Evolutionary conservation across 2,888 invertebrate species (phyloP), one percentile per base, ranked within the genome.

Genomic region (Ormia ochracea): DNA sequence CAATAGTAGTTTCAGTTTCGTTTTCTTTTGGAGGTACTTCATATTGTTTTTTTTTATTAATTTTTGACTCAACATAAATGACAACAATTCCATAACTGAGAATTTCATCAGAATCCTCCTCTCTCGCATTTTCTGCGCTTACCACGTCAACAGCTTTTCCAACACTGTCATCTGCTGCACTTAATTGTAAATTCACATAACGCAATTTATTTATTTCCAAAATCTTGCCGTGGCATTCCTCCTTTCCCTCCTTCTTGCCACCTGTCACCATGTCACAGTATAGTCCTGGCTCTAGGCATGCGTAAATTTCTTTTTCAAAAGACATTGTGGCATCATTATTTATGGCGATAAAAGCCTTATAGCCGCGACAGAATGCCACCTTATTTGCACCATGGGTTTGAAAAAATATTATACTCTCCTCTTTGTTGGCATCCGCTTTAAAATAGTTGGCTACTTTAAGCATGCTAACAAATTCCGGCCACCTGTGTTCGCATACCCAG

Each of bases 401-500:
- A 94, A 95, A 96, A 86, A 92, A 91, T 23, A 90, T 91, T 0
- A 94, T 9, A 91, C 91, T 5, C 88, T 82, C 79, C 0, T 85
- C 88, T 0, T 93, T 91, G 21, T 90, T 91, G 14, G 90, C 91
- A 0, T 92, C 94, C 0, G 90, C 91, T 17, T 26, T 26, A 45
- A 80, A 80, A 63, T 76, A 80, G 84, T 94, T 95, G 70, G 93
- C 92, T 88, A 96, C 95, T 1, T 89, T 91, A 0, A 94, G 93
- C 95, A 96, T 95, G 82, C 93, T 92, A 89, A 89, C 93, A 83
- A 96, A 94, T 85, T 94, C 93, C 0, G 93, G 91, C 96, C 96
- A 96, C 23, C 96, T 91, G 89, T 96, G 94, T 88, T 96, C 96
- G 85, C 95, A 95, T 0, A 95, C 89, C 94, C 95, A 95, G 1